Conservation (phyloP, 2,888 invertebrate species). For the Erynnis tages region DNA sequence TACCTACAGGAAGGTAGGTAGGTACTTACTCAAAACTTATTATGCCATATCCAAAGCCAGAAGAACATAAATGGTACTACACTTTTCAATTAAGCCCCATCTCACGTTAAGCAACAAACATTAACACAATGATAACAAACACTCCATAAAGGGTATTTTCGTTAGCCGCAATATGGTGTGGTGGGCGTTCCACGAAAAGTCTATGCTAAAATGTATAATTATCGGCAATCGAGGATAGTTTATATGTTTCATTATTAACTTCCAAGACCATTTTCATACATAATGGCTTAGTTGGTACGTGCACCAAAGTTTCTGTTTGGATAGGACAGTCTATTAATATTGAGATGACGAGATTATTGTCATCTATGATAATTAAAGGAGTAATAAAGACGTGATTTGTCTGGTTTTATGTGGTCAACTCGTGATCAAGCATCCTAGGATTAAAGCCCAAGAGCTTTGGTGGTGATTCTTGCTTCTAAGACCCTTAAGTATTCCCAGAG, state of each 20-base stretch:
- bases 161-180: neutral
- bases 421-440: too few species aligned
- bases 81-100: neutral
- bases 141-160: neutral
- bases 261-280: conserved; percentile 13
- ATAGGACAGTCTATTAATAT: neutral
- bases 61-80: neutral
- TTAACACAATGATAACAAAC: neutral
- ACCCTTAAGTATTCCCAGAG: too few species aligned
- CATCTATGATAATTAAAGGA: too few species aligned
- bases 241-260: conserved; percentile 26
- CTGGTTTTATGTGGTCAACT: too few species aligned
- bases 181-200: conserved; percentile 16
- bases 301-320: neutral
- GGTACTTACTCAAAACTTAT: too few species aligned
- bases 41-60: too few species aligned
- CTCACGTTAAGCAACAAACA: neutral
- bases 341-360: too few species aligned
- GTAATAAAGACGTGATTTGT: too few species aligned
- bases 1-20: too few species aligned
- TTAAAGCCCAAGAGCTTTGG: too few species aligned
- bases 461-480: too few species aligned
- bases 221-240: conserved; percentile 21
- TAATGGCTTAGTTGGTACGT: conserved; percentile 12
- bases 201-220: conserved; percentile 27